These are phyloP conservation scores for Trichoplusia ni DNA, from an alignment of 1,140 invertebrate species.

Conservation along the genomic window DNA sequence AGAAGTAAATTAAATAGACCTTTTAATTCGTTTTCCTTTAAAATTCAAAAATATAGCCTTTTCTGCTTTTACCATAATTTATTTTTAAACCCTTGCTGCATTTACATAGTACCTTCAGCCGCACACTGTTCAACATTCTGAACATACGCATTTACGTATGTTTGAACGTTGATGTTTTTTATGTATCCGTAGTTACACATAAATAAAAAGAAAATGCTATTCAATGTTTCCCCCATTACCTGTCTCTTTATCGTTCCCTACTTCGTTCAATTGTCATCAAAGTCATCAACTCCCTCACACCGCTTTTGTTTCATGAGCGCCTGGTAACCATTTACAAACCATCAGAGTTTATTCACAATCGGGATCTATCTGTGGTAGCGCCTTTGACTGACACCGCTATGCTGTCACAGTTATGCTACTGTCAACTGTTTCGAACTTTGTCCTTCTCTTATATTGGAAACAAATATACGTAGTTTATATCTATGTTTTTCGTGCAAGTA, in stretches of 20 bases:
- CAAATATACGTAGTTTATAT: too few relatives aligned
- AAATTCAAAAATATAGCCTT: too few relatives aligned
- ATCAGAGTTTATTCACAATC: background rate
- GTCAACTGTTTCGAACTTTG: too few relatives aligned
- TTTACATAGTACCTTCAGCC: too few relatives aligned
- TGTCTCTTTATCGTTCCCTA: background rate
- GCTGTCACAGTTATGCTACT: background rate
- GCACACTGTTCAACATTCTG: background rate
- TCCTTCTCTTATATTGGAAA: too few relatives aligned
- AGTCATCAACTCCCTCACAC: background rate
- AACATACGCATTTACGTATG: background rate
- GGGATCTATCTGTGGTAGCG: background rate
- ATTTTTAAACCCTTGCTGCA: too few relatives aligned
- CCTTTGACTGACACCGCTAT: background rate
- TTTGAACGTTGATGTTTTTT: background rate
- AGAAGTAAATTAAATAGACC: too few relatives aligned
- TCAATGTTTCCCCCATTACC: background rate
- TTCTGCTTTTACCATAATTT: too few relatives aligned
- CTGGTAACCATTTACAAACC: background rate
- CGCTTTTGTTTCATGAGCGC: background rate
- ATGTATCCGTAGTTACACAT: too few relatives aligned
- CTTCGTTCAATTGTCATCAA: background rate
- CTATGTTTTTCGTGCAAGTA: too few relatives aligned
- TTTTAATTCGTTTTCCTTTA: too few relatives aligned
- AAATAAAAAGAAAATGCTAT: background rate